phyloP scores from a whole-genome alignment of 2,888 invertebrate species.

The Cataglyphis altisquamis region DNA sequence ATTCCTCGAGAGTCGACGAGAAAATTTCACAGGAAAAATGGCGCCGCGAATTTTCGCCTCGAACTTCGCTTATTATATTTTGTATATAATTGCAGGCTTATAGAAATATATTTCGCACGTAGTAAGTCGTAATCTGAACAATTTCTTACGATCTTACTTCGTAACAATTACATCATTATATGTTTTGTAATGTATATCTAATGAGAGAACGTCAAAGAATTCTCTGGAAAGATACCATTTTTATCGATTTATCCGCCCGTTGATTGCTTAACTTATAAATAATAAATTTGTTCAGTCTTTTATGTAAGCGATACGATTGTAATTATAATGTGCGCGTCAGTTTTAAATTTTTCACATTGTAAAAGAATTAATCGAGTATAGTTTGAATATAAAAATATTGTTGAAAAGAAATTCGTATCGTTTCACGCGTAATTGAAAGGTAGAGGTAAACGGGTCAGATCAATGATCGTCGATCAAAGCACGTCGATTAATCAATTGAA shows the following conservation, averaged over 20 bases:
- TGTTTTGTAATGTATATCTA: constrained; percentile 40
- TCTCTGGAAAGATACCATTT: neutral
- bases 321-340: neutral
- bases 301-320: neutral
- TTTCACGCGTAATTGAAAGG: neutral
- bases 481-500: constrained; percentile 54
- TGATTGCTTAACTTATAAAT: neutral
- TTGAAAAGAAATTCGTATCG: constrained; percentile 26
- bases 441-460: constrained; percentile 62
- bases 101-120: constrained; percentile 43
- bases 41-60: constrained; percentile 11
- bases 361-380: neutral
- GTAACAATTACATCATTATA: constrained; percentile 50
- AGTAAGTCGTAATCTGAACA: constrained; percentile 9
- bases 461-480: constrained; percentile 52
- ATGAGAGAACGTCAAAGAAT: constrained; percentile 15
- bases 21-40: constrained; percentile 44
- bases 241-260: neutral
- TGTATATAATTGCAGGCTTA: constrained; percentile 23
- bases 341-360: neutral
- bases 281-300: neutral
- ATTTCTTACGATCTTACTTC: constrained; percentile 41
- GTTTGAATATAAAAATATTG: neutral
- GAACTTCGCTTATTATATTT: constrained; percentile 14
- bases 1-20: constrained; percentile 14